Evolutionary conservation across 2,888 invertebrate species (phyloP), one percentile per base, ranked within the genome.

Genomic region (Phortica magna): DNA sequence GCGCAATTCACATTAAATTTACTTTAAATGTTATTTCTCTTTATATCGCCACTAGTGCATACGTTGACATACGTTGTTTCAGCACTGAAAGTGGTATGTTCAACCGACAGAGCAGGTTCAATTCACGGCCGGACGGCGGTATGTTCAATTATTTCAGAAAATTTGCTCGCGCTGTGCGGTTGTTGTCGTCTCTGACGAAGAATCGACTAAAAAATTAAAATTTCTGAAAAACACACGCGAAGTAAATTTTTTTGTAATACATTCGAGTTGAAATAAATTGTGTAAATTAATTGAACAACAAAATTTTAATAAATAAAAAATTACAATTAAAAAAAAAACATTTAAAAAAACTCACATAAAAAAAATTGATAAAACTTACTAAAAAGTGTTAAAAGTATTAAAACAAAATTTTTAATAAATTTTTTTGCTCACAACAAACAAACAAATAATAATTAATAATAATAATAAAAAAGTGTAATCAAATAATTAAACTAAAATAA

Each of bases 111-210:
- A n/a, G n/a, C n/a, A n/a, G n/a, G n/a, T n/a, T n/a, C n/a, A n/a
- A n/a, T n/a, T n/a, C n/a, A n/a, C n/a, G n/a, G n/a, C n/a, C n/a
- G n/a, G n/a, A n/a, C n/a, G n/a, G n/a, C n/a, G 31, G 31, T 31
- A 31, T 31, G 31, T 31, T 31, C 0, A 31, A 31, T 31, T 4
- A 31, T 31, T 31, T 85, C 83, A 87, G 85, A 80, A 83, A 81
- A 82, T 80, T 78, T 79, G 65, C 76, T 87, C 85, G 88, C 82
- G 81, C 76, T 82, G 88, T 78, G 81, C 86, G 78, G 80, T 75
- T 79, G 79, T 83, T 78, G 81, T 73, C 79, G 76, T 77, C 81
- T 72, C 39, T 22, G 83, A 87, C 87, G 87, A 83, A 83, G 78
- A 87, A 86, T 68, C 39, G 14, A 55, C 22, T 31, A 55, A 71